Conservation (phyloP, 2,797 vertebrate species). For the Prionace glauca region DNA sequence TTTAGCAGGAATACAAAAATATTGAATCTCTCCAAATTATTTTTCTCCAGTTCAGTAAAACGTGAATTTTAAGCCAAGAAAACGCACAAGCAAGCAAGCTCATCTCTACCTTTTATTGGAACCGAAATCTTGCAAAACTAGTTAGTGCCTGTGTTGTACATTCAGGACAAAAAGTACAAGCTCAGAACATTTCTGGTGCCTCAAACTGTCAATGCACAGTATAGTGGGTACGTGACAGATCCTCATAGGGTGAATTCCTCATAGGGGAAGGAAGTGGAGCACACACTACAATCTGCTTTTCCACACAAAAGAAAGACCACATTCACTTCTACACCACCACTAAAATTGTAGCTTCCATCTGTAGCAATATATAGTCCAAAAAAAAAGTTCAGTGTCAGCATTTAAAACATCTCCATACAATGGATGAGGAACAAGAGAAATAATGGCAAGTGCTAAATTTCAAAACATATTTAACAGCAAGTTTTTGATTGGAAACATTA, state of each 20-base stretch:
- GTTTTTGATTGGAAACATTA: not conserved
- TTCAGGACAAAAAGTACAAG: not conserved
- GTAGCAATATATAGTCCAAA: not conserved
- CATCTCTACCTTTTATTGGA: not conserved
- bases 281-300: not conserved
- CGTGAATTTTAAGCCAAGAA: not conserved
- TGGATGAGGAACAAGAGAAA: not conserved
- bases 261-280: not conserved
- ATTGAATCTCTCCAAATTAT: not conserved
- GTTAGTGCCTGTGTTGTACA: not conserved
- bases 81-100: not conserved
- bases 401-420: not conserved
- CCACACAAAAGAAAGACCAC: not conserved
- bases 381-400: not conserved
- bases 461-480: not conserved
- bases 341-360: too few relatives aligned
- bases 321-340: not conserved
- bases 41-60: not conserved
- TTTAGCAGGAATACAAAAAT: not conserved
- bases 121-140: not conserved
- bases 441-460: not conserved
- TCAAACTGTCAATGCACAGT: not conserved
- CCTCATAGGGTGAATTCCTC: not conserved
- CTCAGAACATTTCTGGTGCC: not conserved
- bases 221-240: not conserved